These are phyloP conservation scores for Takifugu ocellatus DNA, from an alignment of 2,797 vertebrate genomes.

Conservation along the genomic window DNA sequence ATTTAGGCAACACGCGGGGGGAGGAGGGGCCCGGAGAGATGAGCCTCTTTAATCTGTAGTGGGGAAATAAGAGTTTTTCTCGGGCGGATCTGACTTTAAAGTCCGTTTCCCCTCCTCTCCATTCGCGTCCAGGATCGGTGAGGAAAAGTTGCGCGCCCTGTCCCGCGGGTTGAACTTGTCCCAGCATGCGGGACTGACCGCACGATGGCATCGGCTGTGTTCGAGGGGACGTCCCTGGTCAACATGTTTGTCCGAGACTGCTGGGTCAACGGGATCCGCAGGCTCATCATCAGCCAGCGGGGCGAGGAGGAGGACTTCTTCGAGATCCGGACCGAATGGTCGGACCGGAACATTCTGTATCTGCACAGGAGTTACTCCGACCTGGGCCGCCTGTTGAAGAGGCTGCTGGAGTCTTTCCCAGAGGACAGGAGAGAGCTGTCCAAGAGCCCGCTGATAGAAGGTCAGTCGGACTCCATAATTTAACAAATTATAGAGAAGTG, in stretches of 20 bases:
- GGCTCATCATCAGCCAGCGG: conserved; percentile 87
- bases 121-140: conserved; percentile 57
- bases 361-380: conserved; percentile 91
- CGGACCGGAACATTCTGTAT: conserved; percentile 93
- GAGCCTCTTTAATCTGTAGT: not conserved
- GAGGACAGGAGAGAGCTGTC: conserved; percentile 86
- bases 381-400: conserved; percentile 84
- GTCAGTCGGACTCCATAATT: conserved; percentile 59
- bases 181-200: conserved; percentile 66
- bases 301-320: conserved; percentile 96
- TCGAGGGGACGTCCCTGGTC: conserved; percentile 95
- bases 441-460: conserved; percentile 84
- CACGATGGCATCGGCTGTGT: conserved; percentile 93
- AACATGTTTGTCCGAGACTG: conserved; percentile 98
- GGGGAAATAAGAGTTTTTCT: not conserved
- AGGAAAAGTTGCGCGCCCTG: conserved; percentile 16
- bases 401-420: conserved; percentile 87
- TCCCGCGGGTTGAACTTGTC: conserved; percentile 10
- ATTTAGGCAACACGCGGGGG: conserved; percentile 11
- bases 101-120: conserved; percentile 1
- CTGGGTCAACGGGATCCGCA: conserved; percentile 95
- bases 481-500: not conserved
- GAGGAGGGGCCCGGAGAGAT: not conserved
- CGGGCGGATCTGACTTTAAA: conserved; percentile 23
- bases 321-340: conserved; percentile 97